Evolutionary conservation across 2,888 invertebrate genomes (phyloP), one percentile per base, ranked within the genome.

Genomic region (Erpobdella octoculata): DNA sequence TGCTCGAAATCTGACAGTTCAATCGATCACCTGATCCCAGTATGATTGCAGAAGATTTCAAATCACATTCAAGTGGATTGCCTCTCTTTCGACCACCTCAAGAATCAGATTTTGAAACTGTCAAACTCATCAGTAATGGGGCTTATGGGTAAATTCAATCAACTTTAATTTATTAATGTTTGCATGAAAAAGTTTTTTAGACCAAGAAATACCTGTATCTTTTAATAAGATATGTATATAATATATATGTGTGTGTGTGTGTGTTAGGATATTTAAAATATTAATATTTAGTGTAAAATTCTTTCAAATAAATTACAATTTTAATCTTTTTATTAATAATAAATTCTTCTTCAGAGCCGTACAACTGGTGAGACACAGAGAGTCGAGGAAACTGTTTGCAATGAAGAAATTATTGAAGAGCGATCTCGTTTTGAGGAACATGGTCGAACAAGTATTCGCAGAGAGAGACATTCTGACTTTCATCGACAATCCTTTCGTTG

Each of bases 391-490:
- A 81, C 88, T 97, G 80, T 97, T 94, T 83, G 98, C 98, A 0
- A 91, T 99, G 92, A 99, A 99, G 85, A 97, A 97, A 85, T 96
- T 99, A 77, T 95, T 94, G 82, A 99, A 99, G 84, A 93, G 94
- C 83, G 97, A 97, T 85, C 85, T 99, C 73, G 92, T 97, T 87
- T 85, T 99, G 75, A 87, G 98, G 71, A 99, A 99, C 85, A 95
- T 86, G 79, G 70, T 69, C 71, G 95, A 97, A 79, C 96, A 69
- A 48, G 97, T 96, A 37, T 99, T 97, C 83, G 95, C 97, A 2
- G 98, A 99, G 84, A 86, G 98, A 73, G 98, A 99, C 82, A 99
- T 99, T 73, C 89, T 99, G 81, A 96, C 96, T 81, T 99, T 99
- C 84, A 95, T 97, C 0, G 98, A 99, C 84, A 99, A 99, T 86